Conservation (phyloP, 2,797 vertebrate species). For the Argentina silus region DNA sequence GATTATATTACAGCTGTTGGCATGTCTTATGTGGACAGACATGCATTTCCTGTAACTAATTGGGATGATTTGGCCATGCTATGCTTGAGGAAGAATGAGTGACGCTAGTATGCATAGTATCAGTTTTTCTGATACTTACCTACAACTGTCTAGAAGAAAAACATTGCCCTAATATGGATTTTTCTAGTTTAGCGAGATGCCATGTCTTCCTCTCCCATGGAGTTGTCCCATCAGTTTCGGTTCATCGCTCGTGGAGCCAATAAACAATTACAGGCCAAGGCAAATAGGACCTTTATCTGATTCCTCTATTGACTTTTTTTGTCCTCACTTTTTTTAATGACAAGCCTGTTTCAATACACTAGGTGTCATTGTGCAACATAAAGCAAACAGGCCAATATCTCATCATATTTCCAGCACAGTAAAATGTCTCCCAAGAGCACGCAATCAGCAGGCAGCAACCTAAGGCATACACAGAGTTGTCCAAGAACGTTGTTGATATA, state of each 20-base stretch:
- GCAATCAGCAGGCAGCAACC: not conserved
- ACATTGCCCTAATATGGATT: not conserved
- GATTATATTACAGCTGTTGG: slow-evolving; percentile 37
- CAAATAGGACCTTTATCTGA: not conserved
- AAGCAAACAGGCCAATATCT: not conserved
- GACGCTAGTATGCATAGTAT: not conserved
- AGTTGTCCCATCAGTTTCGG: not conserved
- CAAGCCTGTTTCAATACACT: not conserved
- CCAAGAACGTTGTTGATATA: not conserved
- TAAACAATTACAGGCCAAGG: not conserved
- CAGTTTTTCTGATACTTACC: not conserved
- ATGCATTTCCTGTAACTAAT: slow-evolving; percentile 26
- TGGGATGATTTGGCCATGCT: slow-evolving; percentile 13
- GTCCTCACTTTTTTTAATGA: not conserved
- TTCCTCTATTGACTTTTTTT: slow-evolving; percentile 8
- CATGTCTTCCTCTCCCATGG: not conserved
- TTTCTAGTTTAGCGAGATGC: not conserved
- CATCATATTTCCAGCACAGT: not conserved
- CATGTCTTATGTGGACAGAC: slow-evolving; percentile 14
- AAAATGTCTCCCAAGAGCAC: not conserved
- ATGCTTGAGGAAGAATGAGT: not conserved
- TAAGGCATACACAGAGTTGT: not conserved
- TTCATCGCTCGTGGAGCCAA: not conserved
- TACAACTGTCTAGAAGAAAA: not conserved
- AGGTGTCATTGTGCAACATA: not conserved